Evolutionary conservation across 2,797 vertebrate genomes (phyloP), one percentile per base, ranked within the genome.

Genomic region (Siniperca obscura): DNA sequence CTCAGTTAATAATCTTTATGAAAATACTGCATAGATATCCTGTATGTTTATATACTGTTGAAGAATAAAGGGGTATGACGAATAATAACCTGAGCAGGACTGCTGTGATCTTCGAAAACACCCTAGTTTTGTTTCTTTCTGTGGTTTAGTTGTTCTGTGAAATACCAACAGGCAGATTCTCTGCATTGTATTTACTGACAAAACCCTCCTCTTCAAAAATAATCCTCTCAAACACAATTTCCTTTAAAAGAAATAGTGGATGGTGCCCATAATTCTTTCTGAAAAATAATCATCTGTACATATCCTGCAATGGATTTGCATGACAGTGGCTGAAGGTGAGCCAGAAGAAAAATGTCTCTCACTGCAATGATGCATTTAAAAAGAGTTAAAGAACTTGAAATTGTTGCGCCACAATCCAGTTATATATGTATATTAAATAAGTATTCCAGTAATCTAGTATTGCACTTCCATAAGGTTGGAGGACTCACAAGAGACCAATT

Each of bases 121-220:
- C 36, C 14, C 21, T 30, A 7, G 40, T 30, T 56, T 59, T 55
- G 19, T 34, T 71, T 38, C 30, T 40, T 27, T 11, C 48, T 10
- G 8, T 52, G 44, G 5, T 60, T 67, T 22, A 72, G 17, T n/a
- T 73, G 22, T n/a, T n/a, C 44, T 59, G 70, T 52, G 34, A 73
- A 59, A 67, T 42, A 17, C 27, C 40, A 9, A 25, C 50, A 46
- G 16, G 19, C 21, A 34, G 50, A 19, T 11, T 30, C 4, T 44
- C 52, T 56, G 25, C 38, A 44, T 8, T 38, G 5, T 16, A 25
- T 55, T 44, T 14, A n/a, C 46, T 9, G n/a, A n/a, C 8, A 53
- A 55, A 34, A 53, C 57, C 61, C 11, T 19, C 40, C 7, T 10
- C 30, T 4, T 60, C 5, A 40, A 16, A 72, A 57, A 62, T 42